Evolutionary conservation across 1,140 invertebrate genomes (phyloP), one percentile per base, ranked within the genome.

Genomic region (Forficula auricularia): DNA sequence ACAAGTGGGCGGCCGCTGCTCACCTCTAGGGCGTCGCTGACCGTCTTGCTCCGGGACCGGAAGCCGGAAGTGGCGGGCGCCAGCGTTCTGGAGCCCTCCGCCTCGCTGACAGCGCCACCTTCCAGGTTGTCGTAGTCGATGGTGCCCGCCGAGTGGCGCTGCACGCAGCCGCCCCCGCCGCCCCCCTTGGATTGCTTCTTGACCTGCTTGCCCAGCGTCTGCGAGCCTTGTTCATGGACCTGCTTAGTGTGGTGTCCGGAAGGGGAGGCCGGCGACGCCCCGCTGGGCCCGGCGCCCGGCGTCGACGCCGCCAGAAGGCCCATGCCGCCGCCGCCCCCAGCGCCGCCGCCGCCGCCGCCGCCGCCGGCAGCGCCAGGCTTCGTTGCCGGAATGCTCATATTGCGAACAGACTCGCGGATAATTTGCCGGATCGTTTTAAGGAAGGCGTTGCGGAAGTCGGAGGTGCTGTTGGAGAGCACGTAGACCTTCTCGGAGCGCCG

Each of bases 381-480:
- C 22, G 75, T 79, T 46, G 76, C 75, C 45, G 88, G 87, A 63
- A 92, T 83, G 54, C 80, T 88, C 87, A 91, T 92, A 55, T 91
- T 91, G 49, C 87, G 72, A 9, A 92, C 88, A 43, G 84, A 88
- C 62, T 96, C 91, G 43, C 90, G 72, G 47, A 96, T 96, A 33
- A 94, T 95, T 65, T 95, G 89, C 40, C 90, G 72, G 50, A 96
- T 95, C 36, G 89, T 94, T 62, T 89, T 90, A 48, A 97, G 70
- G 69, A 96, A 95, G 49, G 88, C 87, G 61, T 92, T 91, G 51
- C 91, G 77, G 60, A 94, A 94, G 58, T 95, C 90, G 40, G 78
- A 78, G 19, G 90, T 92, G 61, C 89, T 92, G 66, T 95, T 97
- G 8, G 89, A 92, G 46, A 97, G 72, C 49, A 95, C 87, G 59